Base-by-base conservation (phyloP, 2,113 vertebrate species). In the Barbus barbus region DNA sequence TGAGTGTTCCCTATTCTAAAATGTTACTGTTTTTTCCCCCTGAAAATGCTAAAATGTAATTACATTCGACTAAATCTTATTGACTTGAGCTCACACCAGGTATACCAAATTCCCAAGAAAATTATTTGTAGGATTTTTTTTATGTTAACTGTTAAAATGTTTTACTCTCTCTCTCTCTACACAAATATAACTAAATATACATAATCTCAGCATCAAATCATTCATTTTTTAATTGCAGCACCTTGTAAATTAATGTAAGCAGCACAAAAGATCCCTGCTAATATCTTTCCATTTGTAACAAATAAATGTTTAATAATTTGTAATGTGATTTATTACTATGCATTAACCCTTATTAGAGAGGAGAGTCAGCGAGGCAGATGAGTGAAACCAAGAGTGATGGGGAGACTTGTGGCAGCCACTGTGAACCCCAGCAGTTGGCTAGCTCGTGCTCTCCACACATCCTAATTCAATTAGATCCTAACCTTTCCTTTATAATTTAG, bases 391-490 rank as follows among this genome's bases (percentile, higher is more conserved):
- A 78, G 86, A 81, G 69, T 82, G 65, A 82, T 26, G 44, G 61
- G 61, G 38, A 72, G 76, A 85, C 90, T 94, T 92, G 93, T 90
- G 89, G 93, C 90, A 94, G 63, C 13, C 93, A 95, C 93, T 93
- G 67, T 89, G 91, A 85, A 89, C 90, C 90, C 89, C 58, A 90
- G 93, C 93, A 92, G 85, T 90, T 89, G 92, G 91, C 90, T 91
- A 85, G 92, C 91, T 93, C 87, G 90, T 93, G 92, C 91, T 92
- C 94, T 88, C 90, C 92, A 92, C 94, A 93, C 90, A 92, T 93
- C 93, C 91, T 95, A 94, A 94, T 96, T 95, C 91, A 96, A 95
- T 96, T 96, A 96, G 61, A 89, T 91, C 90, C 90, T 93, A 95
- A 96, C 94, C 94, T 94, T 94, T 91, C 94, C 94, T 94, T 92